Percentiles rank a stretch among this genome's conserved stretches.
These are phyloP conservation scores for Sarcophaga bullata DNA, from an alignment of 1,140 invertebrate genomes.

Conservation along the genomic window DNA sequence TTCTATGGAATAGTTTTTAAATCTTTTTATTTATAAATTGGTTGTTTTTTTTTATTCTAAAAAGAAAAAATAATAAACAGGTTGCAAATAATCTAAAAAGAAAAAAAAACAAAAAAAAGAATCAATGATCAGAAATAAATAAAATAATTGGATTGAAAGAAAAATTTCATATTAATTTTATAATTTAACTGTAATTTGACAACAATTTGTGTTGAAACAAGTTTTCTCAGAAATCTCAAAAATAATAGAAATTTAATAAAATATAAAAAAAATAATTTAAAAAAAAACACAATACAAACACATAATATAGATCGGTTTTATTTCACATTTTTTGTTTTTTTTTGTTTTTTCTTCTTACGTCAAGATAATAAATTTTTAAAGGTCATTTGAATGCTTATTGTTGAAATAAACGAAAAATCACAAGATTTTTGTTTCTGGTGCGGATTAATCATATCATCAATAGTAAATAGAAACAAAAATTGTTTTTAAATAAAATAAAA, in stretches of 20 bases:
- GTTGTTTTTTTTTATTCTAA: neutral
- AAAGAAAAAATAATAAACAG: too few species aligned
- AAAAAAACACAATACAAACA: neutral
- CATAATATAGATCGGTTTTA: neutral
- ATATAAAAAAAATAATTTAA: neutral
- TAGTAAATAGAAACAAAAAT: constrained; percentile 1
- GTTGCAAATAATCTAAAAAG: too few species aligned
- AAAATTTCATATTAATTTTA: too few species aligned
- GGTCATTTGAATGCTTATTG: constrained; percentile 25
- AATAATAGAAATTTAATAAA: neutral
- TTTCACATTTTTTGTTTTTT: neutral
- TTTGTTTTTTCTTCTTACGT: neutral
- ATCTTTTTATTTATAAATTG: neutral
- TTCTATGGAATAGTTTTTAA: neutral
- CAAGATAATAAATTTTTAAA: constrained; percentile 20
- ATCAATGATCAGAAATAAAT: too few species aligned
- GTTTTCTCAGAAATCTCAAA: neutral
- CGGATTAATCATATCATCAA: constrained; percentile 33
- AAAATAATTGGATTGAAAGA: too few species aligned
- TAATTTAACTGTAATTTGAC: neutral
- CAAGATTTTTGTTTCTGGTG: constrained; percentile 16
- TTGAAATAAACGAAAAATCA: neutral
- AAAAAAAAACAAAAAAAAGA: too few species aligned
- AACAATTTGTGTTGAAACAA: neutral
- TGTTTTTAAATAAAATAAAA: too few species aligned